Conservation (phyloP, 2,113 vertebrate species). For the Recurvirostra avosetta region DNA sequence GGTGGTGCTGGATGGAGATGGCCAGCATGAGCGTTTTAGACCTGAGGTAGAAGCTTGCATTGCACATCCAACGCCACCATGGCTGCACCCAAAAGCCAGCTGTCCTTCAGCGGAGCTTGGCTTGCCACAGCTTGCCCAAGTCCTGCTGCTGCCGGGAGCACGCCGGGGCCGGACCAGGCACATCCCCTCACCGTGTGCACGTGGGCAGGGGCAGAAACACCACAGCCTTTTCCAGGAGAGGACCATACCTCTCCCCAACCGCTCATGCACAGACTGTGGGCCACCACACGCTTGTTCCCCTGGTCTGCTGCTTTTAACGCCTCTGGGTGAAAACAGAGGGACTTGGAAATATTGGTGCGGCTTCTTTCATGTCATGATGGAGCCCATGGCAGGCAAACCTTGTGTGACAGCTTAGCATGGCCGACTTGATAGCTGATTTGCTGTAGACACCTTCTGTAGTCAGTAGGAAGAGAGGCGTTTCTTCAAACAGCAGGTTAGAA, state of each 20-base stretch:
- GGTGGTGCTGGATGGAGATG: background rate
- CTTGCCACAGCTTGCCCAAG: background rate
- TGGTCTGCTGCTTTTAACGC: background rate
- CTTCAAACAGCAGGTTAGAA: background rate
- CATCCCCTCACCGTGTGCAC: accelerated
- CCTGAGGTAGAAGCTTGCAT: background rate
- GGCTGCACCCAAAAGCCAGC: background rate
- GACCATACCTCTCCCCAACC: background rate
- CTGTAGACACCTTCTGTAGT: background rate
- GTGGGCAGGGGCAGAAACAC: background rate
- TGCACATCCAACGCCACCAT: background rate
- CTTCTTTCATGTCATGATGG: background rate
- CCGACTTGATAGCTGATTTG: background rate
- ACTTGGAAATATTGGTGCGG: background rate
- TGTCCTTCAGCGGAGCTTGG: background rate
- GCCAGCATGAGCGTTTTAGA: background rate
- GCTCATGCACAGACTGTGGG: too few relatives aligned
- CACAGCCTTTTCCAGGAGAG: background rate
- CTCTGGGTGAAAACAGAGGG: background rate
- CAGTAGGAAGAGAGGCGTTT: background rate
- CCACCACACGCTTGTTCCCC: background rate
- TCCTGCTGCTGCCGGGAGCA: background rate
- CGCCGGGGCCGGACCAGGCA: background rate
- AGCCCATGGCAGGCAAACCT: background rate
- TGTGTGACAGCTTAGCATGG: accelerated